Evolutionary conservation across 2,888 invertebrate genomes (phyloP), one percentile per base, ranked within the genome.

Genomic region (Nowickia ferox): DNA sequence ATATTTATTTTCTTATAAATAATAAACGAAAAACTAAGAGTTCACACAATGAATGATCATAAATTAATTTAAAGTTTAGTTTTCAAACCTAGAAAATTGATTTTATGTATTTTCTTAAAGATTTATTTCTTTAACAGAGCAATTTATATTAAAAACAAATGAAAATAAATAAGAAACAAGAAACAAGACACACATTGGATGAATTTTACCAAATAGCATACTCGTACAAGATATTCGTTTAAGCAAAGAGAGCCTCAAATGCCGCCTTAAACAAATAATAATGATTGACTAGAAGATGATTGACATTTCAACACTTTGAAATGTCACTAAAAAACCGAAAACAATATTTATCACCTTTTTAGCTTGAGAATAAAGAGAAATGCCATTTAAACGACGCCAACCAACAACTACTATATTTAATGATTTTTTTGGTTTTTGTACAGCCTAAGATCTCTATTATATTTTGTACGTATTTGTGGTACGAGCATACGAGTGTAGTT

Each of bases 271-370:
- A 59, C 22, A 82, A 82, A 86, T 74, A 59, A 82, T 75, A 78
- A 85, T 84, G 84, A 81, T 81, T 76, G 84, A 84, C 66, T 84
- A 77, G 46, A 66, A 78, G 17, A 81, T 80, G 91, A 92, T 90
- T 92, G 92, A 92, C 92, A 91, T 91, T 85, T 90, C 89, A 90
- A 90, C 92, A 92, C 92, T 92, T 88, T 88, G 87, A 89, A 88
- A 92, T 92, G 92, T 92, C 92, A 91, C 76, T 48, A 59, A 57
- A 57, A 53, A 13, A 61, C 72, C 30, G 42, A 59, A 51, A 59
- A 40, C 10, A 61, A 71, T 89, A 90, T 88, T 88, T 88, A 88
- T 84, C 81, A 84, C 76, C 63, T 74, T 69, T 69, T 71, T 71
- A 51, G 74, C 74, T 42, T 11, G 30, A 40, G 59, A 11, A 22